Evolutionary conservation across 2,113 vertebrate genomes (phyloP), one percentile per base, ranked within the genome.

Genomic region (Neoarius graeffei): DNA sequence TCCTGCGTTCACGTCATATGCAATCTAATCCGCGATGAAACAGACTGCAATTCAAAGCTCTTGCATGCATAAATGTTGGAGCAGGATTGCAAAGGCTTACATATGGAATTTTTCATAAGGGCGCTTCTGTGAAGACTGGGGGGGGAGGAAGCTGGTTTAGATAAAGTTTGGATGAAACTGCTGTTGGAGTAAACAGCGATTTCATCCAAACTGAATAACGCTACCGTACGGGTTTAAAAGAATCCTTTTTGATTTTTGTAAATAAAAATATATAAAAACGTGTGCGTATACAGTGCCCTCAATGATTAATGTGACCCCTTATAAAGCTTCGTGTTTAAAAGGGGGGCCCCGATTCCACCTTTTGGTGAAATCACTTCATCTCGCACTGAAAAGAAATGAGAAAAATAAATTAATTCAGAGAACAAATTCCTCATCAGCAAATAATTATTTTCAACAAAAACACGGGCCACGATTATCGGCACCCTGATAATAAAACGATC

Each of bases 1-100:
- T 89, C 83, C 59, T 83, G 42, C 74, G 77, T 60, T 54, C 35
- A 69, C 71, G 85, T 89, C 84, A 87, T 60, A 69, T 57, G 42
- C 52, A 5, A 66, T 88, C 87, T 87, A 89, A 92, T 92, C 89
- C 87, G 35, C 64, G 54, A 86, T 91, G 90, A 92, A 92, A 91
- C 89, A 88, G 88, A 85, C 87, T 89, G 74, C 5, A 54, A 90
- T 88, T 89, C 87, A 89, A 88, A 91, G 83, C 82, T 85, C 80
- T 87, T 15, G 2, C 20, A 62, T 74, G 81, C 27, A 83, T 89
- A 81, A 83, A 87, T 86, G 87, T 89, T 87, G 90, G 88, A 91
- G 48, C 59, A 56, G 89, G 88, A 89, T 89, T 85, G 48, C 19
- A 87, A 11, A 48, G 48, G 25, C 7, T 60, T 6, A 87, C 54